Evolutionary conservation across 2,113 vertebrate species (phyloP).

Genomic region (Microtus richardsoni): DNA sequence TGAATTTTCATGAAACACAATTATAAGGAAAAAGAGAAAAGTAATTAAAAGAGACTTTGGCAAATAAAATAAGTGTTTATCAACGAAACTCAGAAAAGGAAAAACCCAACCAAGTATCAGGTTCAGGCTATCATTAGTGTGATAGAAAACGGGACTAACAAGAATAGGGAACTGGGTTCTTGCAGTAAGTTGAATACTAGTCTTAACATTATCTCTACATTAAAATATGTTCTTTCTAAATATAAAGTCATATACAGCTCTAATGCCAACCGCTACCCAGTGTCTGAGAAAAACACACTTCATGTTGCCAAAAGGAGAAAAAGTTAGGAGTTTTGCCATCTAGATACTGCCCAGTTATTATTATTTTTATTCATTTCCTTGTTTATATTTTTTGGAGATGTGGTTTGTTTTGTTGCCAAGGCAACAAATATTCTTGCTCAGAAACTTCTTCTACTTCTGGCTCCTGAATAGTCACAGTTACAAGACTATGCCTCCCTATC

Average conservation of each 20-base stretch:
- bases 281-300: background rate
- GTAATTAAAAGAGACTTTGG: constrained; percentile 72
- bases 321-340: background rate
- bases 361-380: background rate
- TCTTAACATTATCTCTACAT: constrained; percentile 29
- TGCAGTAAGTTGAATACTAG: constrained; percentile 11
- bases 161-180: background rate
- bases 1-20: constrained; percentile 65
- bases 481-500: too few species aligned
- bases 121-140: constrained; percentile 51
- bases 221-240: constrained; percentile 1
- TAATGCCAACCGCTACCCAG: background rate
- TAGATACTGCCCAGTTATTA: background rate
- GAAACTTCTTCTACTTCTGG: background rate
- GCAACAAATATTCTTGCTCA: background rate
- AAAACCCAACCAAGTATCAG: constrained; percentile 59
- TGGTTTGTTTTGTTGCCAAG: background rate
- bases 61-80: constrained; percentile 73
- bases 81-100: constrained; percentile 70
- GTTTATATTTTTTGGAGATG: background rate
- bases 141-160: constrained; percentile 46
- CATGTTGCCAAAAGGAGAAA: background rate
- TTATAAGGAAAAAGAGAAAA: constrained; percentile 67
- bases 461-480: background rate
- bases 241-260: constrained; percentile 12